Conservation (phyloP, 2,888 invertebrate species). For the Allolobophora icterica region DNA sequence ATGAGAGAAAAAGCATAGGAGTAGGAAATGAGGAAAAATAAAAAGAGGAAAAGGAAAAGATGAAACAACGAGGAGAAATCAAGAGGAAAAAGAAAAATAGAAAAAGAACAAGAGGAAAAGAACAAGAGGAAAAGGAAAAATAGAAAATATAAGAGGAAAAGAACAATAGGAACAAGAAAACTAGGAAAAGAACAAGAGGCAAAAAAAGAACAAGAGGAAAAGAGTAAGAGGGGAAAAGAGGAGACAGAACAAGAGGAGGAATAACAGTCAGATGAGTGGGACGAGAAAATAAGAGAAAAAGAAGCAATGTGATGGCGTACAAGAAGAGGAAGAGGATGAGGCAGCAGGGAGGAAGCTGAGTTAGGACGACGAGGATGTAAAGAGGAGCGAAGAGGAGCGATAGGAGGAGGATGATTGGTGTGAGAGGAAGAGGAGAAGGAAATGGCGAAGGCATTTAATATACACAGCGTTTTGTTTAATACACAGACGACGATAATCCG, state of each 20-base stretch:
- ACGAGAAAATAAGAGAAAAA: background rate
- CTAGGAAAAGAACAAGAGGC: background rate
- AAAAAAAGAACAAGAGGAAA: too few species aligned
- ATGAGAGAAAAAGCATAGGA: background rate
- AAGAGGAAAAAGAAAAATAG: background rate
- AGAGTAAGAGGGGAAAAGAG: too few species aligned
- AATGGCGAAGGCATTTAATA: background rate
- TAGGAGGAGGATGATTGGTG: background rate
- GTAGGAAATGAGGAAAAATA: background rate
- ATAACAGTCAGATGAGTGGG: background rate
- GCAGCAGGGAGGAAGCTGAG: too few species aligned
- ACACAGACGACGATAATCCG: slow-evolving; percentile 14
- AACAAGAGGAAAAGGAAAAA: background rate
- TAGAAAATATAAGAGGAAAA: too few species aligned
- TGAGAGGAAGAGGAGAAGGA: background rate
- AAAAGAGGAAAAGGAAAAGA: background rate
- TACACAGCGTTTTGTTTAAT: background rate
- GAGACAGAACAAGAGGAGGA: background rate
- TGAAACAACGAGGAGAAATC: too few species aligned
- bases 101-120: background rate
- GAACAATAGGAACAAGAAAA: background rate
- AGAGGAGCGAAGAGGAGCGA: background rate
- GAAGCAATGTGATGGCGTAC: background rate
- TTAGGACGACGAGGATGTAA: background rate
- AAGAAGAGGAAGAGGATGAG: too few species aligned